Percentiles rank a stretch among this genome's conserved stretches.
These are phyloP conservation scores for Microcebus murinus DNA, from an alignment of 2,113 vertebrate species.

Conservation along the genomic window DNA sequence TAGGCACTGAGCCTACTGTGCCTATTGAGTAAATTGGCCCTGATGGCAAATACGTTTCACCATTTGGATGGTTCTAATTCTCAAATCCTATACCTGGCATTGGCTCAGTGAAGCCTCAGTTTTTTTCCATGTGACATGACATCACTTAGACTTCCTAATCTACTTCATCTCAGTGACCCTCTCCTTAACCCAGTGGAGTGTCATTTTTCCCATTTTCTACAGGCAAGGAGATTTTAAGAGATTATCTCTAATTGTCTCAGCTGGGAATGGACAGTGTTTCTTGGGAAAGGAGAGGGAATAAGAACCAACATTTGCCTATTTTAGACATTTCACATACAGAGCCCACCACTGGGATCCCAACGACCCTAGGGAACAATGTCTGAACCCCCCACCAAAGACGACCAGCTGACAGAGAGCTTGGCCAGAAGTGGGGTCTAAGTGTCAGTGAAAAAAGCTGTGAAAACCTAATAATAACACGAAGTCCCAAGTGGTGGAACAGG, in stretches of 20 bases:
- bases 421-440: too few species aligned
- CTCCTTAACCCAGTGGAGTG: background rate
- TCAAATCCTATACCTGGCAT: background rate
- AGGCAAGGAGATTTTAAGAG: background rate
- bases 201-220: background rate
- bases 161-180: background rate
- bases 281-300: background rate
- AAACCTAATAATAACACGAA: background rate
- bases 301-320: background rate
- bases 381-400: background rate
- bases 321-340: background rate
- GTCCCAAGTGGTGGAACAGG: background rate
- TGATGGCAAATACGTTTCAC: conserved; percentile 58
- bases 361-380: background rate
- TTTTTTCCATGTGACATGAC: background rate
- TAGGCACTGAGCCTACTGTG: background rate
- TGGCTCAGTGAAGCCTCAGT: background rate
- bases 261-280: background rate
- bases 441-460: background rate
- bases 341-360: background rate
- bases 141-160: background rate
- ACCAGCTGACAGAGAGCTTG: background rate
- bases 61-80: conserved; percentile 65
- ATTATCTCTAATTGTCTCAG: background rate
- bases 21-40: background rate